A percentile compares a stretch with the other conserved stretches of the same genome.
phyloP scores from a whole-genome alignment of 2,888 invertebrate species.

The Troides oblongomaculatus region DNA sequence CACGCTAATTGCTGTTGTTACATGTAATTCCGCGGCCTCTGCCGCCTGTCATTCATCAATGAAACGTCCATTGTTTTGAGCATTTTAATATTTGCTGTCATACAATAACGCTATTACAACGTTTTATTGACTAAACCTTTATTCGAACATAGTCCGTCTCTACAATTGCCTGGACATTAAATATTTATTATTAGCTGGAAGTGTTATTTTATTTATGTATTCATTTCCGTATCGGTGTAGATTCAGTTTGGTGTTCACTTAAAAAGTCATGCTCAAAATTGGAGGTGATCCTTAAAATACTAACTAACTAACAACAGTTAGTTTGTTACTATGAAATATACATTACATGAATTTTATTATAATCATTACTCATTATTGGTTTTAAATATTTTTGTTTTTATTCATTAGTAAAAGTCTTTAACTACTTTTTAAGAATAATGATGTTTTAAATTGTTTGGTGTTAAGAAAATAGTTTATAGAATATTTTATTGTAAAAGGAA shows the following conservation, averaged over 20 bases:
- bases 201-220: not conserved
- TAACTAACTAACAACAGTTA: too few relatives aligned
- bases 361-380: too few relatives aligned
- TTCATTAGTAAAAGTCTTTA: too few relatives aligned
- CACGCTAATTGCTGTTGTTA: slow-evolving; percentile 62
- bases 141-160: slow-evolving; percentile 8
- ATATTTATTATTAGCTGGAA: slow-evolving; percentile 11
- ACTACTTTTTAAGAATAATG: too few relatives aligned
- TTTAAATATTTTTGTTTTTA: too few relatives aligned
- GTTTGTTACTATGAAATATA: too few relatives aligned
- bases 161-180: slow-evolving; percentile 3
- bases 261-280: not conserved
- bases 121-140: slow-evolving; percentile 8
- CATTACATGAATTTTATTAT: too few relatives aligned
- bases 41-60: slow-evolving; percentile 24
- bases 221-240: slow-evolving; percentile 10
- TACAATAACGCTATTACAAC: slow-evolving; percentile 23
- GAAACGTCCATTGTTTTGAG: slow-evolving; percentile 27
- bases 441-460: too few relatives aligned
- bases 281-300: not conserved
- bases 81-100: slow-evolving; percentile 19
- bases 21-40: slow-evolving; percentile 25
- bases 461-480: too few relatives aligned
- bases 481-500: too few relatives aligned
- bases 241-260: not conserved